A percentile compares a stretch with the other conserved stretches of the same genome.
Evolutionary conservation across 2,113 vertebrate genomes (phyloP).

Genomic region (Catharus minimus): DNA sequence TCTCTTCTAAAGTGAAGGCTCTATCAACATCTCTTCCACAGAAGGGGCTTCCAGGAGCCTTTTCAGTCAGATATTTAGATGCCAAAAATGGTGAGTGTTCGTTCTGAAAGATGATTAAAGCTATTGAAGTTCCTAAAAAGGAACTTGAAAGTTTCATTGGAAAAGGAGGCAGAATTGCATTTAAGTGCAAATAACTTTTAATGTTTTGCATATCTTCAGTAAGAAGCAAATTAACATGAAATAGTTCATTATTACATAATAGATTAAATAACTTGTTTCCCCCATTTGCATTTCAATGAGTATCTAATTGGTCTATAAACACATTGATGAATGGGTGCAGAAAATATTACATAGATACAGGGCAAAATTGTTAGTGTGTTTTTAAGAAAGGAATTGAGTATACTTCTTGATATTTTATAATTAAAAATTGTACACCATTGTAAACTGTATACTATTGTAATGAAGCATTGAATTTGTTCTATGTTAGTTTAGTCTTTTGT

Average conservation of each 20-base stretch:
- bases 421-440: not conserved
- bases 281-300: not conserved
- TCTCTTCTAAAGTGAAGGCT: not conserved
- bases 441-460: not conserved
- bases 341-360: not conserved
- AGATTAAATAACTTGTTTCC: constrained; percentile 29
- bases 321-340: constrained; percentile 6
- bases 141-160: not conserved
- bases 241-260: not conserved
- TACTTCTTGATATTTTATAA: not conserved
- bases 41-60: not conserved
- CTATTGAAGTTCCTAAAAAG: not conserved
- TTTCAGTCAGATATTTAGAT: not conserved
- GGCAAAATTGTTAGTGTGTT: not conserved
- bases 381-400: not conserved
- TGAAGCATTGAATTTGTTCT: not conserved
- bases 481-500: not conserved
- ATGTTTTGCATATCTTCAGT: not conserved
- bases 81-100: not conserved
- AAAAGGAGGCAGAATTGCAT: not conserved
- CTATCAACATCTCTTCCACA: not conserved
- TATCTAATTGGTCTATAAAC: constrained; percentile 32
- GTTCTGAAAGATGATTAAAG: not conserved
- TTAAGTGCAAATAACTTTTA: not conserved
- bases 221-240: not conserved